phyloP scores from a whole-genome alignment of 2,113 vertebrate genomes.

The Elachura formosa region DNA sequence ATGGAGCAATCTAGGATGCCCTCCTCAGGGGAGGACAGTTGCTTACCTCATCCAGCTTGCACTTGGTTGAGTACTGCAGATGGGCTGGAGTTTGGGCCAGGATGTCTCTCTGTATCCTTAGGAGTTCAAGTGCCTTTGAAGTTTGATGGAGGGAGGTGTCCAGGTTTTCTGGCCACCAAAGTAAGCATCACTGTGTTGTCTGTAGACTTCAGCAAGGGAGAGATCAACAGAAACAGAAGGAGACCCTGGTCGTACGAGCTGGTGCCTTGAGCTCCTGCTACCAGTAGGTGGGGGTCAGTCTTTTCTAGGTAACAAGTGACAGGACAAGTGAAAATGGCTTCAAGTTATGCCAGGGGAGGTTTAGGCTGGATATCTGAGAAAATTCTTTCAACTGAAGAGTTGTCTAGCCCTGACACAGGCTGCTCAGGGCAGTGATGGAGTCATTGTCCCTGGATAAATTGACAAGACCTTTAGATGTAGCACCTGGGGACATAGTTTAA shows the following conservation, averaged over 20 bases:
- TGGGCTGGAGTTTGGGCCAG: too few species aligned
- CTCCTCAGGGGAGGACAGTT: background rate
- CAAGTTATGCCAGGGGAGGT: background rate
- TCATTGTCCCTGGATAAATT: background rate
- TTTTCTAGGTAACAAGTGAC: background rate
- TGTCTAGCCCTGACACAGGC: background rate
- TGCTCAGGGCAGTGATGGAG: background rate
- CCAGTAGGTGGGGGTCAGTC: background rate
- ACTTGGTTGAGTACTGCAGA: accelerated
- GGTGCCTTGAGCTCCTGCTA: background rate
- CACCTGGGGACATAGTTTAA: background rate
- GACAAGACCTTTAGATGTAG: background rate
- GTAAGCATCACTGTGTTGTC: background rate
- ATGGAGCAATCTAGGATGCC: background rate
- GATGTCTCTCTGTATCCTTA: too few species aligned
- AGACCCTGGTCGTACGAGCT: background rate
- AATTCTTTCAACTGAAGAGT: background rate
- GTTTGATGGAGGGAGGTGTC: background rate
- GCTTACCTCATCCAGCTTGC: background rate
- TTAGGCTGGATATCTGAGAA: background rate
- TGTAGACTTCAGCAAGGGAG: background rate
- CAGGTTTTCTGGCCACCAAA: background rate
- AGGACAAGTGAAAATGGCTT: background rate
- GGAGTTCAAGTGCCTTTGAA: background rate
- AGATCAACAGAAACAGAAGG: background rate